phyloP scores from a whole-genome alignment of 2,113 vertebrate species.

The Larimichthys polyactis region DNA sequence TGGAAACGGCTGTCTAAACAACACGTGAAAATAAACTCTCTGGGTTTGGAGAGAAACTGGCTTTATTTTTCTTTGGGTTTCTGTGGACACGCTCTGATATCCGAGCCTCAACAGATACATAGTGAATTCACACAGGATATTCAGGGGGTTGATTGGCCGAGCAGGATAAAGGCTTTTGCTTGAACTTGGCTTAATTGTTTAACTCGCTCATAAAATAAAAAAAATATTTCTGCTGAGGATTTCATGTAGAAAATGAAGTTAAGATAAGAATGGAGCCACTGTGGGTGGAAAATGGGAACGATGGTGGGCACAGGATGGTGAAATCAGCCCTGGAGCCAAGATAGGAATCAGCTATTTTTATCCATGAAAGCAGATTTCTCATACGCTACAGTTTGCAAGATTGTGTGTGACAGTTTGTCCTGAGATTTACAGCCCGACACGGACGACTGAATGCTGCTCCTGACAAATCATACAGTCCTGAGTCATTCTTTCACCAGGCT shows the following conservation, averaged over 20 bases:
- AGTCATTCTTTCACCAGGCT: neutral
- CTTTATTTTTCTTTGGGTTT: conserved; percentile 67
- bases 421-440: no score
- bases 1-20: conserved; percentile 81
- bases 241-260: conserved; percentile 51
- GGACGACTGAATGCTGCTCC: no score
- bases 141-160: conserved; percentile 24
- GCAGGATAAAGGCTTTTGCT: conserved; percentile 4
- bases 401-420: conserved; percentile 13
- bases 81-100: conserved; percentile 49
- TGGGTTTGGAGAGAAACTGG: conserved; percentile 35
- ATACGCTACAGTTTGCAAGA: conserved; percentile 25
- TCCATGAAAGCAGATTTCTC: conserved; percentile 46
- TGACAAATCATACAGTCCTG: neutral
- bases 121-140: neutral
- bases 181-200: conserved; percentile 25
- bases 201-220: conserved; percentile 28
- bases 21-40: conserved; percentile 70
- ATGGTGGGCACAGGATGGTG: conserved; percentile 30
- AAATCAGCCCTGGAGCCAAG: conserved; percentile 47
- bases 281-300: conserved; percentile 46
- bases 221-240: conserved; percentile 24
- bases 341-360: conserved; percentile 55
- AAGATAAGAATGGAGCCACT: conserved; percentile 37
- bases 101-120: conserved; percentile 44